Evolutionary conservation across 2,888 invertebrate species (phyloP), one percentile per base, ranked within the genome.

Genomic region (Eulithis prunata): DNA sequence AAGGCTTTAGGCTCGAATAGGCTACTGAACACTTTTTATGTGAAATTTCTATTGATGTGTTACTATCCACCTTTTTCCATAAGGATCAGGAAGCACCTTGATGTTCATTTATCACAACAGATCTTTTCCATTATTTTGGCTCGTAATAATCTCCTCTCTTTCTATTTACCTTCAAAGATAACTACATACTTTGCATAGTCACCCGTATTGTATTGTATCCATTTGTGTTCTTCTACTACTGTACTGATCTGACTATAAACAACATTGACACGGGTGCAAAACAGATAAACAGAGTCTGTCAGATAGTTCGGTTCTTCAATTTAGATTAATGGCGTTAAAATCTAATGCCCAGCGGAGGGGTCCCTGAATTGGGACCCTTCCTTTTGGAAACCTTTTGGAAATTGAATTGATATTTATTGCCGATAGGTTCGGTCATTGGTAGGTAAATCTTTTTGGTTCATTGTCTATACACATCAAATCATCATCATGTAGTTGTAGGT

Each of bases 271-370:
- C 43, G 69, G 69, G 70, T 70, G 66, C 69, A 69, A 54, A 67
- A 59, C 57, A 64, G 67, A 65, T 60, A 74, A 69, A 75, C 74
- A 68, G 70, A 72, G 72, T 64, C 72, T 64, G 70, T 75, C 69
- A 59, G 70, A 71, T 71, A 67, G 70, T 69, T 65, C 60, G 66
- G 71, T 62, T 68, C 64, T 75, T 75, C 75, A 71, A 80, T 83
- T 78, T 77, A 80, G 81, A 82, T 80, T 78, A 80, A 79, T 80
- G 76, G 75, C 72, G 74, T 76, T 79, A 78, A 80, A 77, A 78
- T 78, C 75, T 70, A 74, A 79, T 79, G 73, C 66, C 57, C 68
- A 71, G 62, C 36, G 38, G 74, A 71, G 63, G 64, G 72, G 66
- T 71, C 71, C 68, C 62, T 21, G 70, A 61, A 65, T 65, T 77